Evolutionary conservation across 2,888 invertebrate species (phyloP).

Genomic region (Chorisops tibialis): DNA sequence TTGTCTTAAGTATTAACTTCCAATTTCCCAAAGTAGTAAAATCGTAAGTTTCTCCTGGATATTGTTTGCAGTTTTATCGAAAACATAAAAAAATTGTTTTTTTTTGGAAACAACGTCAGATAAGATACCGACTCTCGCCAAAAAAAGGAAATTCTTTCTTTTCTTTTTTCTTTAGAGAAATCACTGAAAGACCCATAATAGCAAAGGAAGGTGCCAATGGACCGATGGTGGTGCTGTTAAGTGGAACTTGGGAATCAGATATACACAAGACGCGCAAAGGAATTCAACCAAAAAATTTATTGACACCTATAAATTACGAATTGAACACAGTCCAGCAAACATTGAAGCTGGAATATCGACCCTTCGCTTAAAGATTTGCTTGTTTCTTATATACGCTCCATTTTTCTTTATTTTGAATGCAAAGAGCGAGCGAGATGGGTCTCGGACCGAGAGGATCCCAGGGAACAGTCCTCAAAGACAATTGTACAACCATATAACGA

Average conservation of each 20-base stretch:
- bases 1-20: too few species aligned
- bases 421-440: slow-evolving; percentile 15
- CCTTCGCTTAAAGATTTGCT: slow-evolving; percentile 2
- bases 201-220: too few species aligned
- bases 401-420: slow-evolving; percentile 4
- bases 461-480: slow-evolving; percentile 11
- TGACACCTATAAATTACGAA: slow-evolving; percentile 48
- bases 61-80: too few species aligned
- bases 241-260: background rate
- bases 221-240: too few species aligned
- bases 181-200: too few species aligned
- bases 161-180: too few species aligned
- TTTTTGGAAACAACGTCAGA: too few species aligned
- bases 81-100: too few species aligned
- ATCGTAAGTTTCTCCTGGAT: too few species aligned
- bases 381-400: slow-evolving; percentile 1
- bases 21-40: too few species aligned
- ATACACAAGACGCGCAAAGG: slow-evolving; percentile 1
- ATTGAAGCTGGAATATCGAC: slow-evolving; percentile 18
- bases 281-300: slow-evolving; percentile 40
- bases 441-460: background rate
- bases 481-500: slow-evolving; percentile 8
- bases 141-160: too few species aligned
- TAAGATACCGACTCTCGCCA: too few species aligned
- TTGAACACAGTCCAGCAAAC: slow-evolving; percentile 37